Evolutionary conservation across 2,888 invertebrate genomes (phyloP).

Genomic region (Barypeithes pellucidus): DNA sequence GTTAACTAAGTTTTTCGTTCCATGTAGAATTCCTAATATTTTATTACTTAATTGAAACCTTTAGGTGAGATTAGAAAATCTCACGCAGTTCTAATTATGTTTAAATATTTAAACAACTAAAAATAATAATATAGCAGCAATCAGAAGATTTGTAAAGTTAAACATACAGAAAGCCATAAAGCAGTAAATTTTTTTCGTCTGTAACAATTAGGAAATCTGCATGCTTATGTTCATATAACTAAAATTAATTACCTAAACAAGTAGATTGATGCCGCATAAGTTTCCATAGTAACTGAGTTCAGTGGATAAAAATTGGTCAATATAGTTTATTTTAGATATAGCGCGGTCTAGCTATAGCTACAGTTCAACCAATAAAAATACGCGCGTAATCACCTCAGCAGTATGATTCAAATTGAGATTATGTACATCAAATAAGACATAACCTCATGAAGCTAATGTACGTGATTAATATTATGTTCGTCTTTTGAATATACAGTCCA

Average conservation of each 20-base stretch:
- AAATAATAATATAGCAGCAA: background rate
- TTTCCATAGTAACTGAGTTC: background rate
- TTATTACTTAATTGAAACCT: background rate
- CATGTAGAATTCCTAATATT: background rate
- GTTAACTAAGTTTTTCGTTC: too few species aligned
- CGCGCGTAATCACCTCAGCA: too few species aligned
- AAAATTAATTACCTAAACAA: background rate
- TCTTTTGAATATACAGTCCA: too few species aligned
- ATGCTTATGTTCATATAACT: background rate
- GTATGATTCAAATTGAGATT: too few species aligned
- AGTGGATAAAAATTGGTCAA: too few species aligned
- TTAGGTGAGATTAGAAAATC: background rate
- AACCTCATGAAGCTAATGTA: too few species aligned
- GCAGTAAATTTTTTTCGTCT: background rate
- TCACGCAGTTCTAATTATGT: background rate
- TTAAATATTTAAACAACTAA: slow-evolving; percentile 2
- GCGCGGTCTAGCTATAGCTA: too few species aligned
- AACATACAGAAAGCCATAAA: background rate
- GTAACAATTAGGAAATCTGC: background rate
- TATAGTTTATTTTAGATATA: too few species aligned
- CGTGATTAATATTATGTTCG: too few species aligned
- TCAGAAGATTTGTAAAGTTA: background rate
- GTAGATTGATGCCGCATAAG: background rate
- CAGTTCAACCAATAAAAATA: too few species aligned
- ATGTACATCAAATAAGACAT: too few species aligned